Evolutionary conservation across 2,888 invertebrate genomes (phyloP).

Genomic region (Oxyteleia sp.): DNA sequence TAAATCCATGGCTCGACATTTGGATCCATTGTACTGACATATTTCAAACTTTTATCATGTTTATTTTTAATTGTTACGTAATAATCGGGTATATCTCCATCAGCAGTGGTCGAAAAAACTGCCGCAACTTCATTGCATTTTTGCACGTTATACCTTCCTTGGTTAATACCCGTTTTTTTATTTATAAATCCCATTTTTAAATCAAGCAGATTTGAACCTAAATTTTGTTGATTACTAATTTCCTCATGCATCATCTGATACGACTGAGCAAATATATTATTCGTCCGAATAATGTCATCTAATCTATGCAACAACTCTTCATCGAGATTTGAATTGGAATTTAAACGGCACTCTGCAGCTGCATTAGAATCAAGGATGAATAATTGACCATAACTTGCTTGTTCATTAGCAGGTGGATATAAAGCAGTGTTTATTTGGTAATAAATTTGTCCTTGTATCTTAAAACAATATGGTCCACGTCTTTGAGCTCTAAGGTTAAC

Average conservation of each 20-base stretch:
- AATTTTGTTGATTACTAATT: slow-evolving; percentile 34
- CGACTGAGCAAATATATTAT: slow-evolving; percentile 55
- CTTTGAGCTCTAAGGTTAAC: neutral
- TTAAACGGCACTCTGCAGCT: slow-evolving; percentile 36
- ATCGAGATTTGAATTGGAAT: slow-evolving; percentile 23
- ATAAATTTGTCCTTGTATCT: too few relatives aligned
- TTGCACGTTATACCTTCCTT: slow-evolving; percentile 31
- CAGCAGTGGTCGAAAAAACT: slow-evolving; percentile 61
- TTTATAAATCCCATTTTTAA: neutral
- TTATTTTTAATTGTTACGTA: slow-evolving; percentile 9
- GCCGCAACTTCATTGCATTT: slow-evolving; percentile 22
- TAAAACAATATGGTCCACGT: too few relatives aligned
- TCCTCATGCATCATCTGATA: slow-evolving; percentile 70
- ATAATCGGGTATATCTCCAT: slow-evolving; percentile 68
- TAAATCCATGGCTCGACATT: too few relatives aligned
- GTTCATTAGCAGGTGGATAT: neutral
- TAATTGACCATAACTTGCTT: slow-evolving; percentile 46
- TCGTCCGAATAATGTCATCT: slow-evolving; percentile 60
- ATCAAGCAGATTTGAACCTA: neutral
- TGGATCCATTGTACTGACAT: too few relatives aligned
- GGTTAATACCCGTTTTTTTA: slow-evolving; percentile 49
- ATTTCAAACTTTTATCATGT: neutral
- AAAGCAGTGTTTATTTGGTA: too few relatives aligned
- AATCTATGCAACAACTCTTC: neutral
- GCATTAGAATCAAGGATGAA: slow-evolving; percentile 56